These are phyloP conservation scores for Odontesthes bonariensis DNA, from an alignment of 2,113 vertebrate genomes.

Conservation along the genomic window DNA sequence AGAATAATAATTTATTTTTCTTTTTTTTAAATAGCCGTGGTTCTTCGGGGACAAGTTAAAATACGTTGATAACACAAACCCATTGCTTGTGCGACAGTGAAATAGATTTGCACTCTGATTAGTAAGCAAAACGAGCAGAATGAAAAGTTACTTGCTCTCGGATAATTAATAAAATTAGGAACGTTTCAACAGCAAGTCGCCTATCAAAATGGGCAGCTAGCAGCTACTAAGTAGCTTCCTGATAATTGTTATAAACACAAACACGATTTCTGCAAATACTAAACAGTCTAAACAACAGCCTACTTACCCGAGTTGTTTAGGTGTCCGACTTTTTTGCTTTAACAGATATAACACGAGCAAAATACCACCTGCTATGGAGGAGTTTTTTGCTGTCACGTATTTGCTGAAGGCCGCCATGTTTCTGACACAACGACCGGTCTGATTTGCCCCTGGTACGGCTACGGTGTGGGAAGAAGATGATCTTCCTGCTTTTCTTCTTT, in stretches of 20 bases:
- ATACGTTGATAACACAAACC: too few species aligned
- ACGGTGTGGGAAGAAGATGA: too few species aligned
- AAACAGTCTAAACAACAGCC: not conserved
- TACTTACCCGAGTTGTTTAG: slow-evolving; percentile 76
- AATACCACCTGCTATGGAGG: slow-evolving; percentile 86
- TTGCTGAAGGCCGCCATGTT: slow-evolving; percentile 94
- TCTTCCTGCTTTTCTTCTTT: not conserved
- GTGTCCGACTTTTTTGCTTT: slow-evolving; percentile 74
- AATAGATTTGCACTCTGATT: not conserved
- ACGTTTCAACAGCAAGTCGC: not conserved
- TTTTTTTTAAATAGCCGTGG: too few species aligned
- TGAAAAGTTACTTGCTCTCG: not conserved
- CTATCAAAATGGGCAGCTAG: slow-evolving; percentile 18
- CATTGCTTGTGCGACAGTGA: too few species aligned
- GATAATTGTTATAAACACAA: not conserved
- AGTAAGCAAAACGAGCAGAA: not conserved
- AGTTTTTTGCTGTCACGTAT: slow-evolving; percentile 89
- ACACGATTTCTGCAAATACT: not conserved
- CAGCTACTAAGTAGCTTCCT: slow-evolving; percentile 19
- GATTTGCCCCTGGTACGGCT: not conserved
- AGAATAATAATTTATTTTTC: too few species aligned
- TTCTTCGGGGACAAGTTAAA: too few species aligned
- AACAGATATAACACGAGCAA: slow-evolving; percentile 86
- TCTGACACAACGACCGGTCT: slow-evolving; percentile 46
- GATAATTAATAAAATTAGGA: not conserved